Evolutionary conservation across 2,113 vertebrate genomes (phyloP).

Genomic region (Oryzias melastigma): DNA sequence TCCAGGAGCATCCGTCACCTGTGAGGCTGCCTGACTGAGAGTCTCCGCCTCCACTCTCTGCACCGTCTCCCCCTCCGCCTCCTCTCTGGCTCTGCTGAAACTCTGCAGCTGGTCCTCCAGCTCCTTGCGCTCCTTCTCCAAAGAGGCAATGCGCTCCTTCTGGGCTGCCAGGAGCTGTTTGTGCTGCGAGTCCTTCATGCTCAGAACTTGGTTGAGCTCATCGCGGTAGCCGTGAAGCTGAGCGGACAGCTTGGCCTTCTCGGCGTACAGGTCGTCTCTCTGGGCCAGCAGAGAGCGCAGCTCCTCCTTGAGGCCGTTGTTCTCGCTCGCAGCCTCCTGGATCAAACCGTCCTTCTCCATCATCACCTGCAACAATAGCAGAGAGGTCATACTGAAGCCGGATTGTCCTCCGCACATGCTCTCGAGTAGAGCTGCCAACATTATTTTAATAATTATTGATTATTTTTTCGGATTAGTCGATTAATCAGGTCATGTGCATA

Average conservation of each 20-base stretch:
- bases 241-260: constrained; percentile 89
- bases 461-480: no score
- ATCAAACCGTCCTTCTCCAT: constrained; percentile 92
- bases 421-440: no score
- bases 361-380: constrained; percentile 73
- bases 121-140: constrained; percentile 77
- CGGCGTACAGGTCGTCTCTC: constrained; percentile 90
- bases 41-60: constrained; percentile 82
- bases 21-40: constrained; percentile 73
- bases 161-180: constrained; percentile 87
- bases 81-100: constrained; percentile 22
- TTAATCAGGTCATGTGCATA: no score
- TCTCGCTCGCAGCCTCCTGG: constrained; percentile 92
- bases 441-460: no score
- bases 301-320: constrained; percentile 89
- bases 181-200: constrained; percentile 93
- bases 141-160: constrained; percentile 75
- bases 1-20: constrained; percentile 75
- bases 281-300: constrained; percentile 82
- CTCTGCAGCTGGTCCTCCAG: constrained; percentile 60
- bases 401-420: no score
- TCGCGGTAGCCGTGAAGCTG: constrained; percentile 87
- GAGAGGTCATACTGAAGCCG: background rate
- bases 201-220: constrained; percentile 89
- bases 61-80: constrained; percentile 66